Percentiles rank a stretch among this genome's conserved stretches.
Evolutionary conservation across 2,797 vertebrate species (phyloP).

Genomic region (Eurystomus glaucurus): DNA sequence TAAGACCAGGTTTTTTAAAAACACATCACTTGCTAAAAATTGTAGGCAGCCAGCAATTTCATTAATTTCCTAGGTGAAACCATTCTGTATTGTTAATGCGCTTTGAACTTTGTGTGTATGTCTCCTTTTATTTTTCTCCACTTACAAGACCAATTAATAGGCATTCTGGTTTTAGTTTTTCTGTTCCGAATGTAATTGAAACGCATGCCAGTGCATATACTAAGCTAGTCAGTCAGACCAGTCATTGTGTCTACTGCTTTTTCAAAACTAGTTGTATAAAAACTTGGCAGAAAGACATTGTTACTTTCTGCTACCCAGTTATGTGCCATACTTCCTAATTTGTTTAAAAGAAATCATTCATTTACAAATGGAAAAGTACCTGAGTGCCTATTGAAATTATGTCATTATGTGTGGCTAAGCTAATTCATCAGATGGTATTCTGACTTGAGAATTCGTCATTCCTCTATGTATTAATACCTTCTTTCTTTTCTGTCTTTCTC

Average conservation of each 20-base stretch:
- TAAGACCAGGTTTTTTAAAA: background rate
- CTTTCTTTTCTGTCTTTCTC: conserved; percentile 80
- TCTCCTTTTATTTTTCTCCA: background rate
- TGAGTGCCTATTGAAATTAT: background rate
- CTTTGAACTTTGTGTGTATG: conserved; percentile 37
- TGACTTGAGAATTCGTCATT: conserved; percentile 52
- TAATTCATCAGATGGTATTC: conserved; percentile 67
- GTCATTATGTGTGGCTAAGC: background rate
- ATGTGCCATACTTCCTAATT: background rate
- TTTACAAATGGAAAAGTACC: conserved; percentile 1
- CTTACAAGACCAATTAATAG: background rate
- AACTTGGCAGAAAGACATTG: background rate
- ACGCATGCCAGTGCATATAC: background rate
- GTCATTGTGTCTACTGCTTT: background rate
- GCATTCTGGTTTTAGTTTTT: conserved; percentile 1
- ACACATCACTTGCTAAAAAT: background rate
- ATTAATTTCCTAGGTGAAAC: background rate
- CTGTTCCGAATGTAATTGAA: background rate
- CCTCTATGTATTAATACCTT: conserved; percentile 80
- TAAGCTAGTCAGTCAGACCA: conserved; percentile 2
- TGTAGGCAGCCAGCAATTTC: background rate
- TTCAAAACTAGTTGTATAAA: conserved; percentile 67
- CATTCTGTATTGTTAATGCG: background rate
- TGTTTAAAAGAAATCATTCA: background rate
- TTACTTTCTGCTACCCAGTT: background rate